Base-by-base conservation (phyloP, 2,113 vertebrate genomes). In the Misgurnus mizolepis region DNA sequence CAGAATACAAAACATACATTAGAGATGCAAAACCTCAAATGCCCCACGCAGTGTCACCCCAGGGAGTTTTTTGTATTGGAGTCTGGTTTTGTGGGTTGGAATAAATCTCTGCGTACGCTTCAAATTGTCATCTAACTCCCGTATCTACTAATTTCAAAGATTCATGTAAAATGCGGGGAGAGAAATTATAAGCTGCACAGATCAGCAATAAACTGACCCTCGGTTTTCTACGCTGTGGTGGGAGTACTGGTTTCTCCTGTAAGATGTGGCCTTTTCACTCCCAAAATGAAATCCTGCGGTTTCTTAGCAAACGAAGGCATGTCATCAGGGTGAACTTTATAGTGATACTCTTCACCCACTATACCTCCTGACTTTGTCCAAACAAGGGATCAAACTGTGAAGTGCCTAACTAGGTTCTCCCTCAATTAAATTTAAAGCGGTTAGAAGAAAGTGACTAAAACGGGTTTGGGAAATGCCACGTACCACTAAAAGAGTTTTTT, bases 211-310 rank as follows among this genome's bases (percentile, higher is more conserved):
- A 81, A 88, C 86, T 86, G 85, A 89, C 85, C 86, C 85, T 67
- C 75, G 53, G 65, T 84, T 90, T 91, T 89, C 88, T 88, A 83
- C 78, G 85, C 86, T 89, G 86, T 55, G 89, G 89, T 83, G 64
- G 82, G 86, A 88, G 89, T 87, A 88, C 87, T 79, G 27, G 86
- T 81, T 88, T 85, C 62, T 79, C 78, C 86, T 89, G 87, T 92
- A 89, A 91, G 91, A 93, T 93, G 92, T 93, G 93, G 92, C 88
- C 7, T 17, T 73, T 82, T 85, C 86, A 86, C 89, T 90, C 87
- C 90, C 87, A 89, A 89, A 88, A 89, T 83, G 68, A 71, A 64
- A 90, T 91, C 87, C 15, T 90, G 91, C 88, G 88, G 90, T 91
- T 92, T 91, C 85, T 89, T 89, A 88, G 80, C 80, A 84, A 87